These are phyloP conservation scores for Baronia brevicornis DNA, from an alignment of 2,888 invertebrate genomes.

Conservation along the genomic window DNA sequence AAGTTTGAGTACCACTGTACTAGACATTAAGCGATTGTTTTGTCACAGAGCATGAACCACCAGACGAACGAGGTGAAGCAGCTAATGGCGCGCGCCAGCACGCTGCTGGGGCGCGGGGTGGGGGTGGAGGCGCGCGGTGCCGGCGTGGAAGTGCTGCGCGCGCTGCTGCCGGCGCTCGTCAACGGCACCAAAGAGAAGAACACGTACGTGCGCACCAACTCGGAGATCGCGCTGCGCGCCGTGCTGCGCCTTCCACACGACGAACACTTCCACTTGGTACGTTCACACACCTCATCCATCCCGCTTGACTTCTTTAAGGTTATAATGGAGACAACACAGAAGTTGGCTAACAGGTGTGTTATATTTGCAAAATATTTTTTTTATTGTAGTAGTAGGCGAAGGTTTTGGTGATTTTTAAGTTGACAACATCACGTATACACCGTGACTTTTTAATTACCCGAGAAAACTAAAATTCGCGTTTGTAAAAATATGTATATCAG, in stretches of 20 bases:
- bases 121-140: slow-evolving; percentile 36
- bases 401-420: too few relatives aligned
- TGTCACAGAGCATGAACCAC: slow-evolving; percentile 90
- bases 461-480: too few relatives aligned
- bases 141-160: slow-evolving; percentile 81
- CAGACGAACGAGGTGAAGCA: slow-evolving; percentile 95
- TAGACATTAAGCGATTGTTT: neutral
- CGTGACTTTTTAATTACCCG: too few relatives aligned
- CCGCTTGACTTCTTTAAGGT: too few relatives aligned
- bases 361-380: too few relatives aligned
- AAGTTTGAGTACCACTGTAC: too few relatives aligned
- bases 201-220: slow-evolving; percentile 93
- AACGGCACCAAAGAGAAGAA: slow-evolving; percentile 99
- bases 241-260: slow-evolving; percentile 87
- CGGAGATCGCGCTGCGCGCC: slow-evolving; percentile 93
- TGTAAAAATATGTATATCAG: too few relatives aligned
- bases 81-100: slow-evolving; percentile 85
- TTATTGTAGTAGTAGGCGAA: too few relatives aligned
- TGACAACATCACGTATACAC: too few relatives aligned
- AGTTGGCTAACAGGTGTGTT: too few relatives aligned
- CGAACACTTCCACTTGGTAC: slow-evolving; percentile 82
- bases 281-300: neutral
- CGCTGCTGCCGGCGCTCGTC: slow-evolving; percentile 91
- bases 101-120: slow-evolving; percentile 50
- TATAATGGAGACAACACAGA: too few relatives aligned